Conservation (phyloP, 2,888 invertebrate species). For the Pachydiplax longipennis region DNA sequence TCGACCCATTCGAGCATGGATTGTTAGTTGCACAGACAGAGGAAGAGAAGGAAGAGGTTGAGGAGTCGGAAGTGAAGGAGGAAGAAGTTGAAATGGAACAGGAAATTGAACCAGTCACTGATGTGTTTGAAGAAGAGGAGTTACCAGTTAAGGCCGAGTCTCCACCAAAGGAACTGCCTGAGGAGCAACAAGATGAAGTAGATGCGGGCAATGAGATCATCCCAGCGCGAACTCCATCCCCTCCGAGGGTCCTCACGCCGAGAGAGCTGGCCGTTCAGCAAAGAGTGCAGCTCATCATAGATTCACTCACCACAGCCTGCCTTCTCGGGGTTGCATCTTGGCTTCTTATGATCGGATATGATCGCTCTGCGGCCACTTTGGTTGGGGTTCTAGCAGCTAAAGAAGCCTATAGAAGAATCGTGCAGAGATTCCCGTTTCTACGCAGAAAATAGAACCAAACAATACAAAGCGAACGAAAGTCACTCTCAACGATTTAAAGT, state of each 20-base stretch:
- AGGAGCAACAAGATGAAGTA: background rate
- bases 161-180: background rate
- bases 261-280: background rate
- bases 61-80: background rate
- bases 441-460: background rate
- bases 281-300: conserved; percentile 10
- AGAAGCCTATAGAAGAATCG: background rate
- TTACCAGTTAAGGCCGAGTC: background rate
- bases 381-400: conserved; percentile 11
- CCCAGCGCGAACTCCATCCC: background rate
- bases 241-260: background rate
- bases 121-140: background rate
- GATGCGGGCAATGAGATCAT: background rate
- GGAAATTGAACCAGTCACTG: background rate
- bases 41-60: background rate
- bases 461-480: background rate
- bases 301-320: conserved; percentile 2
- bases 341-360: conserved; percentile 13
- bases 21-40: background rate
- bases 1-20: conserved; percentile 51
- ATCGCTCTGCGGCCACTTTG: background rate
- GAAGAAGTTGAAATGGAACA: background rate
- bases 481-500: background rate
- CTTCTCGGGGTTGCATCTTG: conserved; percentile 17
- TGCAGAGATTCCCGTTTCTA: conserved; percentile 1